Base-by-base conservation (phyloP, 2,797 vertebrate genomes). In the Tenualosa thibaudeaui region DNA sequence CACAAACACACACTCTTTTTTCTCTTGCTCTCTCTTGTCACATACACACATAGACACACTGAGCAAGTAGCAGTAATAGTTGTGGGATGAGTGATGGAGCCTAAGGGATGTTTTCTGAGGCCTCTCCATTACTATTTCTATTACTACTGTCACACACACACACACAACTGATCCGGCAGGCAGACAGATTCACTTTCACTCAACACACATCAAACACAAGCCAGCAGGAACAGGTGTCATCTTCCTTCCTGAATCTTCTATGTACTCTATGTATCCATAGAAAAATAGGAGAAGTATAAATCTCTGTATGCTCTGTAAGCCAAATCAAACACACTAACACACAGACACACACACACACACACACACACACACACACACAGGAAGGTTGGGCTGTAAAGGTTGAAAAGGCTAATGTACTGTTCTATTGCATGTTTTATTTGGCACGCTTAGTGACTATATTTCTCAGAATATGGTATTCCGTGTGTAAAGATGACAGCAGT, bases 351-450 rank as follows among this genome's bases (percentile, higher is more conserved):
- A 83, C 60, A 65, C 58, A 83, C 60, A 83, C 7, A 83, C 82
- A 49, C 46, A 71, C 58, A 85, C 84, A 85, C 58, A 85, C 84
- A 86, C 81, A 85, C 62, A 68, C 24, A 15, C 26, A 68, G 40
- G n/a, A 31, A 9, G 12, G 5, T 71, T 40, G 1, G 12, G 3
- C 12, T 71, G 13, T 71, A 37, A 71, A 40, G 31, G 65, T 5
- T 15, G 12, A 31, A 71, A 37, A 68, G 62, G 62, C 10, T 3
- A 31, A 3, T 2, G 24, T 8, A 10, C 22, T 8, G 24, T 5
- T 1, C 6, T 22, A 58, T 17, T 58, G 5, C 5, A 22, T 58
- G 19, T 62, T 62, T 62, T 24, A 24, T 62, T 71, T 37, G 13
- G 31, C 65, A 37, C 3, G 5, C 15, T 13, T 71, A 13, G 31